These are phyloP conservation scores for Drosophila guanche DNA, from an alignment of 1,140 invertebrate genomes.

Conservation along the genomic window DNA sequence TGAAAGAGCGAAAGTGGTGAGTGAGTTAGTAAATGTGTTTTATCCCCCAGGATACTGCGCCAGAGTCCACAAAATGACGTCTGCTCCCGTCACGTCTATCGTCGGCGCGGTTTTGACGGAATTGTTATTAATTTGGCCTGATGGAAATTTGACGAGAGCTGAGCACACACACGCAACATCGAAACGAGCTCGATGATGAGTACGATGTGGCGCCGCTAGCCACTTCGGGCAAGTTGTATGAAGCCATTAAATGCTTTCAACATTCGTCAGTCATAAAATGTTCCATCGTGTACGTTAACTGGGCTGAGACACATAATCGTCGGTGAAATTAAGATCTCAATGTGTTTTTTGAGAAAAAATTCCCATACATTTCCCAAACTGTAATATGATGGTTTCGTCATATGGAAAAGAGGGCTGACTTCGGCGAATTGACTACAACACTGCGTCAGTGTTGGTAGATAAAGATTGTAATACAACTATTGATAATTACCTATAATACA, in stretches of 20 bases:
- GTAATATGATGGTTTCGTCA: no score
- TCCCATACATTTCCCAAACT: no score
- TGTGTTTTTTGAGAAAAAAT: slow-evolving; percentile 4
- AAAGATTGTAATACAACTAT: no score
- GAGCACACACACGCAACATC: slow-evolving; percentile 22
- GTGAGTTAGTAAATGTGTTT: no score
- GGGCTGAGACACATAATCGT: slow-evolving; percentile 5
- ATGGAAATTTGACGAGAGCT: slow-evolving; percentile 70
- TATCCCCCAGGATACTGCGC: no score
- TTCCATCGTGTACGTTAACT: slow-evolving; percentile 12
- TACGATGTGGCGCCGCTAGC: slow-evolving; percentile 52
- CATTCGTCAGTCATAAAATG: slow-evolving; percentile 53
- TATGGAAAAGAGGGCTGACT: no score
- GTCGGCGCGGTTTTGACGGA: slow-evolving; percentile 35
- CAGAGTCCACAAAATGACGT: slow-evolving; percentile 63
- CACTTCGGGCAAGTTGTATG: slow-evolving; percentile 43
- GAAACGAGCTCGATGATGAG: slow-evolving; percentile 5
- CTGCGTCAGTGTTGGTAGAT: no score
- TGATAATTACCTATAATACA: no score
- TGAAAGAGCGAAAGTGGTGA: no score
- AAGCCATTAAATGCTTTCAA: slow-evolving; percentile 69
- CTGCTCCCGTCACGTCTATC: slow-evolving; percentile 20
- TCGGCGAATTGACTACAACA: no score
- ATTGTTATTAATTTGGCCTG: slow-evolving; percentile 77
- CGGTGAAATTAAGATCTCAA: no score